phyloP scores from a whole-genome alignment of 2,113 vertebrate species.

The Sebastes fasciatus region DNA sequence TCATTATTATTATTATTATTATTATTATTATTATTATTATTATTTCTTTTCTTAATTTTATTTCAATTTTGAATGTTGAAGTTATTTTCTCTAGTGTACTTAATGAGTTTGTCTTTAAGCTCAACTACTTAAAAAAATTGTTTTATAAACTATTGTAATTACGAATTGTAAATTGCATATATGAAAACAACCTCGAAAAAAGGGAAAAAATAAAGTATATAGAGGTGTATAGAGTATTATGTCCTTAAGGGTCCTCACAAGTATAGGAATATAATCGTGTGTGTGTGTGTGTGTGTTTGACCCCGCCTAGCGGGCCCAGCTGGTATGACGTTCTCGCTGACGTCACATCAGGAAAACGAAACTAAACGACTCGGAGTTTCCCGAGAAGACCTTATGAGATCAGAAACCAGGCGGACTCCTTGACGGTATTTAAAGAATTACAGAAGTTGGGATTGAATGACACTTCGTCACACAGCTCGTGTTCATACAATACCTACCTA shows the following conservation, averaged over 20 bases:
- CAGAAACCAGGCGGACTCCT: too few species aligned
- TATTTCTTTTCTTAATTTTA: too few species aligned
- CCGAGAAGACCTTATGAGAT: conserved; percentile 19
- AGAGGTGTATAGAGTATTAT: not conserved
- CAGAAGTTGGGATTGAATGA: not conserved
- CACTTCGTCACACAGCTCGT: not conserved
- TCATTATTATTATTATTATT: too few species aligned
- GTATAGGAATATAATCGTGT: not conserved
- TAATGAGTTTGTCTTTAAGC: too few species aligned
- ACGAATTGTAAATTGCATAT: too few species aligned
- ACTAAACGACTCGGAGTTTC: conserved; percentile 68
- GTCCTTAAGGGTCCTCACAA: not conserved
- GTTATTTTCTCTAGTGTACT: too few species aligned
- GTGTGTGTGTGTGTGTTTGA: not conserved
- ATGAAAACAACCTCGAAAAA: too few species aligned
- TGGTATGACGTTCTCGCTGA: conserved; percentile 9
- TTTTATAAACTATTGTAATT: too few species aligned
- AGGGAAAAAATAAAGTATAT: too few species aligned
- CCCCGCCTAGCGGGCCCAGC: conserved; percentile 47
- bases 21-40: too few species aligned
- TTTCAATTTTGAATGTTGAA: too few species aligned
- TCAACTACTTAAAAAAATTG: too few species aligned
- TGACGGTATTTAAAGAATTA: not conserved
- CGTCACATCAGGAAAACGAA: conserved; percentile 80
- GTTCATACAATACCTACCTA: accelerated